Evolutionary conservation across 2,113 vertebrate genomes (phyloP).

Genomic region (Phasianus colchicus): DNA sequence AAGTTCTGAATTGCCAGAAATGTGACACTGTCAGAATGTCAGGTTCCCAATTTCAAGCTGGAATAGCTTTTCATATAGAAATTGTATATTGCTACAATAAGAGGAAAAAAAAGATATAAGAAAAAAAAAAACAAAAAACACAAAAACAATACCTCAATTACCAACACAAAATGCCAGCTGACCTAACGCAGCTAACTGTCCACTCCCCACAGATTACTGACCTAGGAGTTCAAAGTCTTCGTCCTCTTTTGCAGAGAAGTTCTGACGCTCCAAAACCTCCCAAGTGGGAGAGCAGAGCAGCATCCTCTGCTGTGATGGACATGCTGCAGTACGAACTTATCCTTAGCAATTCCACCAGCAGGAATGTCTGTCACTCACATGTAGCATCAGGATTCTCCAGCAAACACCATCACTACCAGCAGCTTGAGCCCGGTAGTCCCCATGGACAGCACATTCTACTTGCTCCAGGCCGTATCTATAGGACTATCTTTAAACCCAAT

Average conservation of each 20-base stretch:
- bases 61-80: not conserved
- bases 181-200: not conserved
- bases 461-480: rapidly evolving
- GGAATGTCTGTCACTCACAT: not conserved
- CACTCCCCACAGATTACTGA: not conserved
- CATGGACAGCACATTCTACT: rapidly evolving
- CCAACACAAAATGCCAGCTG: not conserved
- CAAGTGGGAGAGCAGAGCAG: not conserved
- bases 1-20: not conserved
- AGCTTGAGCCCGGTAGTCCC: not conserved
- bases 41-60: not conserved
- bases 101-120: not conserved
- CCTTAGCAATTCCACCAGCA: not conserved
- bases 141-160: not conserved
- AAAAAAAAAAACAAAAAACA: not conserved
- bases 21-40: not conserved
- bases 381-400: not conserved
- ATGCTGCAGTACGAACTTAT: not conserved
- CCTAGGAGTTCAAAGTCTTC: not conserved
- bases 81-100: not conserved
- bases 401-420: not conserved
- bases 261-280: not conserved
- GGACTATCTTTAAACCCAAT: not conserved
- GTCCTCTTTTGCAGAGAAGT: not conserved
- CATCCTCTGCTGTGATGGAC: not conserved